Evolutionary conservation across 2,888 invertebrate genomes (phyloP), one percentile per base, ranked within the genome.

Genomic region (Hoplodrina blanda): DNA sequence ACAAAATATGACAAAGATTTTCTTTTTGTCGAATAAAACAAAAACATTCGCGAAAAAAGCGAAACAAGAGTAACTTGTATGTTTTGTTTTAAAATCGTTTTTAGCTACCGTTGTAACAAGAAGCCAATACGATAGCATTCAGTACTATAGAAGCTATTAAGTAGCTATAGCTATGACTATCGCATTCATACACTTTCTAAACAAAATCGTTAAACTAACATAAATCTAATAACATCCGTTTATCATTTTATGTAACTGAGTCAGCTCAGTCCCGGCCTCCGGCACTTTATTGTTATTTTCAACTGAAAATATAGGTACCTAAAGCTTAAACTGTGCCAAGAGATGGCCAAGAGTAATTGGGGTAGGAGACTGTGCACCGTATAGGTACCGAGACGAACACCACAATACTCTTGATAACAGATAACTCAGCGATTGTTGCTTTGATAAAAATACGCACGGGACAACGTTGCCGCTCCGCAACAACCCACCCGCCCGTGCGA

Each of bases 361-460:
- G 72, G 68, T 60, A 69, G 56, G 33, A 46, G 46, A 46, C 17
- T 46, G 41, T 41, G 46, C 13, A 46, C 33, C 54, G 30, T 56
- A 65, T 54, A n/a, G n/a, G n/a, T n/a, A 78, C 82, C 75, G 74
- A 80, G 77, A 87, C 85, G 68, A 76, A 81, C 67, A 71, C 68
- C 76, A 76, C 79, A 70, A 81, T 84, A 82, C 81, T 84, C 80
- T 85, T 89, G 91, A 90, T 91, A 93, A 90, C 83, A 91, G 90
- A 93, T 92, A 91, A 89, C 84, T 78, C 80, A 55, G 78, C 86
- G 88, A 90, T 90, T 87, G 86, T 88, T 90, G 76, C 68, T 74
- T 82, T 83, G 93, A 94, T 93, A 92, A 93, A 93, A 94, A 94
- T 93, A 94, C 94, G 93, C 91, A 90, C 86, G 88, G 78, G 69